These are phyloP conservation scores for Calidris pugnax DNA, from an alignment of 2,113 vertebrate species.

Conservation along the genomic window DNA sequence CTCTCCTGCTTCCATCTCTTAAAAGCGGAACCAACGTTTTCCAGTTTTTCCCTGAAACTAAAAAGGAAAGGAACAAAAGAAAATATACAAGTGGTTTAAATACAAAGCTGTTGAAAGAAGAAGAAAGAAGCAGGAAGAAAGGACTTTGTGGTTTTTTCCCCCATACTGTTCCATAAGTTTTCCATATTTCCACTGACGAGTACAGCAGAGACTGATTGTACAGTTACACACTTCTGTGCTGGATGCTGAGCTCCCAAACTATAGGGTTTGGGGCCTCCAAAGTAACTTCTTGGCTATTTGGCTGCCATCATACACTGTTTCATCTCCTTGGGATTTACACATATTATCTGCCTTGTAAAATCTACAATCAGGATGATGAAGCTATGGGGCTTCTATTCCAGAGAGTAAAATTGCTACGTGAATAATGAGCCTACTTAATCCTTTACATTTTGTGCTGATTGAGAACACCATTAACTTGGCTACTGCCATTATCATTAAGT, in stretches of 20 bases:
- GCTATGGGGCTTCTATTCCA: not conserved
- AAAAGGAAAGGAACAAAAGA: not conserved
- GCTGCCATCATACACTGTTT: not conserved
- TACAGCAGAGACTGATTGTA: not conserved
- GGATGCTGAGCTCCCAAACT: not conserved
- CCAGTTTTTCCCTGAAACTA: slow-evolving; percentile 80
- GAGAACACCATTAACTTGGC: not conserved
- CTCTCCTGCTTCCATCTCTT: slow-evolving; percentile 75
- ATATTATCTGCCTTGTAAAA: not conserved
- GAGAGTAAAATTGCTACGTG: not conserved
- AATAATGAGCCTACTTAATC: not conserved
- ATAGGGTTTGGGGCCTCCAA: not conserved
- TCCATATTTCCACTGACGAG: not conserved
- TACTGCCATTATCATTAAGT: not conserved
- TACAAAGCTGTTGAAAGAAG: not conserved
- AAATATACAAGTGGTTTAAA: not conserved
- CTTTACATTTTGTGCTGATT: not conserved
- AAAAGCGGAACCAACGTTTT: slow-evolving; percentile 78
- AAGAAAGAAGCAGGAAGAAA: not conserved
- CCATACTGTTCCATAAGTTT: not conserved
- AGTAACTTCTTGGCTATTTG: not conserved
- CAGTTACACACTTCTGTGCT: not conserved
- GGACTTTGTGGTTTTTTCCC: not conserved
- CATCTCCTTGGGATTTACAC: not conserved
- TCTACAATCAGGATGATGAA: not conserved